These are phyloP conservation scores for Lacerta agilis DNA, from an alignment of 2,797 vertebrate species.

Conservation along the genomic window DNA sequence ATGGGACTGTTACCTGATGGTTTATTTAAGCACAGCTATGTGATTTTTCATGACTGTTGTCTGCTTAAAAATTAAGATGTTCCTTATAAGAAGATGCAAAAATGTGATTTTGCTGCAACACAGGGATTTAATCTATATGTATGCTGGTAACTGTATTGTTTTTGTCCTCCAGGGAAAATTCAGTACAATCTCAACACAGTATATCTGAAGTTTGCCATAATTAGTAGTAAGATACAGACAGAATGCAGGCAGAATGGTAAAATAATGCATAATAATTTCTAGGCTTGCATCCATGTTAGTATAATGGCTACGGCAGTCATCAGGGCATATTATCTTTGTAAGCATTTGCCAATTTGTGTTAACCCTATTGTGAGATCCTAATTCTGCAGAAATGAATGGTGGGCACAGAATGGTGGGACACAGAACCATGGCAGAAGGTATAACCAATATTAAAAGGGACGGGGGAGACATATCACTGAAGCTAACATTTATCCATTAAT, in stretches of 20 bases:
- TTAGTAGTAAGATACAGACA: slow-evolving; percentile 25
- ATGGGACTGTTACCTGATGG: not conserved
- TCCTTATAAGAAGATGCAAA: not conserved
- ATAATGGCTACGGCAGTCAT: slow-evolving; percentile 18
- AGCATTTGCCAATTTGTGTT: not conserved
- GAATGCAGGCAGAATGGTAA: slow-evolving; percentile 1
- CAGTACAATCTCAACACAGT: slow-evolving; percentile 1
- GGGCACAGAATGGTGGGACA: not conserved
- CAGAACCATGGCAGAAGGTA: not conserved
- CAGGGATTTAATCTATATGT: slow-evolving; percentile 9
- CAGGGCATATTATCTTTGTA: slow-evolving; percentile 33
- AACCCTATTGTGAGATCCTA: slow-evolving; percentile 22
- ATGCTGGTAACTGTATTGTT: slow-evolving; percentile 4
- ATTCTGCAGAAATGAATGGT: not conserved
- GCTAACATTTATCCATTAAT: not conserved
- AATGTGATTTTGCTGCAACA: not conserved
- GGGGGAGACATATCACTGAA: not conserved
- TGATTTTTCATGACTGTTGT: slow-evolving; percentile 16
- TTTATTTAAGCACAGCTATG: not conserved
- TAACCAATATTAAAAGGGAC: not conserved
- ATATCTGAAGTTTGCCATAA: slow-evolving; percentile 2
- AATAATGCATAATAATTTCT: slow-evolving; percentile 2
- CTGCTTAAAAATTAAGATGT: not conserved
- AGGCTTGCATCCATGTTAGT: slow-evolving; percentile 25
- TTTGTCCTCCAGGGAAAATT: slow-evolving; percentile 31